phyloP scores from a whole-genome alignment of 2,797 vertebrate genomes.

The Chiloscyllium punctatum region DNA sequence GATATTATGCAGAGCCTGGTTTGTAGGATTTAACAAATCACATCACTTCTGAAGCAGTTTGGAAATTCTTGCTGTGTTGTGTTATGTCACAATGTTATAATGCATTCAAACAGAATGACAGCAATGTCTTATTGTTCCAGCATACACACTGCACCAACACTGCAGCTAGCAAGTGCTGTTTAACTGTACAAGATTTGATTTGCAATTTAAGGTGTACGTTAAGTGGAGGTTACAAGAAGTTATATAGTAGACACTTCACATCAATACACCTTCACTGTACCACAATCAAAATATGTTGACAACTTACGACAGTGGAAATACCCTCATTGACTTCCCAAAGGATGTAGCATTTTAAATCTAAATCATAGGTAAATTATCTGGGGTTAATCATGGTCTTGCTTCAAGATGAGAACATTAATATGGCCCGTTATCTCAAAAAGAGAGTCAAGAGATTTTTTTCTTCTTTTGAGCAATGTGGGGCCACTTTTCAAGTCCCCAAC shows the following conservation, averaged over 20 bases:
- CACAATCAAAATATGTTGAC: neutral
- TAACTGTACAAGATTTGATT: neutral
- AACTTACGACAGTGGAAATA: neutral
- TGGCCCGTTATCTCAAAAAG: too few relatives aligned
- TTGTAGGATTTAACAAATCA: neutral
- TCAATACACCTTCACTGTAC: neutral
- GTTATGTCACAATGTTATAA: neutral
- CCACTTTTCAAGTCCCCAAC: too few relatives aligned
- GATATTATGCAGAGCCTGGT: neutral
- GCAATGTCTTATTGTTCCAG: neutral
- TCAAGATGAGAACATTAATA: too few relatives aligned
- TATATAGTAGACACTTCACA: neutral
- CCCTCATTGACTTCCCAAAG: neutral
- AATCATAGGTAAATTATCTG: neutral
- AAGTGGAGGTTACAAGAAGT: neutral
- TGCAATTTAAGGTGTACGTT: neutral
- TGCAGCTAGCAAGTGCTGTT: neutral
- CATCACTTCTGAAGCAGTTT: neutral
- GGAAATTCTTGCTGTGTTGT: neutral
- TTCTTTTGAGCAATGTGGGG: too few relatives aligned
- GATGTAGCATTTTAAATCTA: neutral
- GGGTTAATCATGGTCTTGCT: too few relatives aligned
- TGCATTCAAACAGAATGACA: neutral
- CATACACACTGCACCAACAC: neutral
- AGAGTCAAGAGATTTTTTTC: too few relatives aligned